These are phyloP conservation scores for Phalera bucephala DNA, from an alignment of 2,888 invertebrate species.

Conservation along the genomic window DNA sequence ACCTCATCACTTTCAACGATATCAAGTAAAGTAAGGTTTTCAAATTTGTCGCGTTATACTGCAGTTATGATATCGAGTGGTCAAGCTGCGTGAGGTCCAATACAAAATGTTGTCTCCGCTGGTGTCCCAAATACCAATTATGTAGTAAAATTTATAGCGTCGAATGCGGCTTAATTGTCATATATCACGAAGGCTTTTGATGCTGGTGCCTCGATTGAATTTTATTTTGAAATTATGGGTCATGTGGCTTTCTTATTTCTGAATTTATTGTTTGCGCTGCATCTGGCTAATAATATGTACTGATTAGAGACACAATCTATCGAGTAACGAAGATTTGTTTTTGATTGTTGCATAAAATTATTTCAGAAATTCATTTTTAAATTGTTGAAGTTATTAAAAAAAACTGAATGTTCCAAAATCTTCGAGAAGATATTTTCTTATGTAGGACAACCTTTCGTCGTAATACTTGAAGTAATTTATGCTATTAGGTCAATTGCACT, in stretches of 20 bases:
- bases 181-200: conserved; percentile 29
- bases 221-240: conserved; percentile 29
- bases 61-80: conserved; percentile 23
- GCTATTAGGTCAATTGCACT: neutral
- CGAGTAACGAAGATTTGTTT: too few species aligned
- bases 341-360: too few species aligned
- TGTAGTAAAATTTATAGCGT: conserved; percentile 41
- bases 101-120: conserved; percentile 23
- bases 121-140: conserved; percentile 48
- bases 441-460: neutral
- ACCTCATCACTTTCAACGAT: conserved; percentile 1
- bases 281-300: too few species aligned
- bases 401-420: too few species aligned
- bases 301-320: too few species aligned
- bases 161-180: conserved; percentile 30
- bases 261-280: too few species aligned
- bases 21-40: conserved; percentile 12
- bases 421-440: too few species aligned
- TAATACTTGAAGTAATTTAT: too few species aligned
- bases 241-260: conserved; percentile 14
- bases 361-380: too few species aligned
- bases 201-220: conserved; percentile 17
- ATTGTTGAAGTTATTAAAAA: too few species aligned
- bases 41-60: conserved; percentile 24
- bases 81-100: conserved; percentile 27